Evolutionary conservation across 1,140 invertebrate species (phyloP).

Genomic region (Phymorhynchus buccinoides): DNA sequence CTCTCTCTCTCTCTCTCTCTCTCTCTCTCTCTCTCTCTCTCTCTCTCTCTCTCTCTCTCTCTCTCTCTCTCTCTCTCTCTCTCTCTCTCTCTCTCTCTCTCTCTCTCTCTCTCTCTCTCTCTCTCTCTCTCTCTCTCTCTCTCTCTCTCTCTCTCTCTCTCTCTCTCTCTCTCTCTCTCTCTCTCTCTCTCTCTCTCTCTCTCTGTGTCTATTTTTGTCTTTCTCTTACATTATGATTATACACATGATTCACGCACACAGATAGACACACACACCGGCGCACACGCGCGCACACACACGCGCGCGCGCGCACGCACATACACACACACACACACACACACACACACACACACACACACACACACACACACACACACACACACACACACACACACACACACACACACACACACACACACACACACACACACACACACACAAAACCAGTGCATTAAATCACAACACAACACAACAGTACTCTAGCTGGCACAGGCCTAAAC

Average conservation of each 20-base stretch:
- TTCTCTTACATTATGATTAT: neutral
- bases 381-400: no score
- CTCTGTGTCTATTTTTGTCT: neutral
- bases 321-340: no score
- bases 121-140: neutral
- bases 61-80: neutral
- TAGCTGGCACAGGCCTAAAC: no score
- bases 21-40: neutral
- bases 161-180: conserved; percentile 6
- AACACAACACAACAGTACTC: no score
- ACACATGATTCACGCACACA: neutral
- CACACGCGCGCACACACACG: conserved; percentile 1
- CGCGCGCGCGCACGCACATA: neutral
- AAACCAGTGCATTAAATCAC: no score
- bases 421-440: no score
- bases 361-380: no score
- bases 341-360: no score
- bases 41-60: neutral
- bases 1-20: neutral
- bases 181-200: neutral
- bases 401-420: no score
- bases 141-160: neutral
- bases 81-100: neutral
- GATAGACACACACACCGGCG: neutral
- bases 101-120: conserved; percentile 4